Conservation (phyloP, 53 echinoderm and acorn worm genomes). For the Zoroaster sp. region DNA sequence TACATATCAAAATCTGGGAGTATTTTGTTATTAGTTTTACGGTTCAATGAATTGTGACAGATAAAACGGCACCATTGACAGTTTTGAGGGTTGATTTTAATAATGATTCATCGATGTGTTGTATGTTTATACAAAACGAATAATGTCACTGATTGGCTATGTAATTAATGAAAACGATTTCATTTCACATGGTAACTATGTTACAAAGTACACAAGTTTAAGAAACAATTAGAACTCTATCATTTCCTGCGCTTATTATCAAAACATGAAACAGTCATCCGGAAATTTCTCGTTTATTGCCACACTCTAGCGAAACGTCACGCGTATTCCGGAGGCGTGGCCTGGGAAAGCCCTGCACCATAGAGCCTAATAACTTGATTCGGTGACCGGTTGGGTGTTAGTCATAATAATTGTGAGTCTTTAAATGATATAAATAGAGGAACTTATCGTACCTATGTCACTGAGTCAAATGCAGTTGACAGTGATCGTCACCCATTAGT, state of each 20-base stretch:
- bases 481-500: background rate
- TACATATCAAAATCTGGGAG: too few species aligned
- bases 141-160: too few species aligned
- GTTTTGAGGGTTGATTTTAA: too few species aligned
- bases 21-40: background rate
- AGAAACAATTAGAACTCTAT: background rate
- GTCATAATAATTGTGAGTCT: background rate
- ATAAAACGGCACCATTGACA: background rate
- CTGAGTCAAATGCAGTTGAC: too few species aligned
- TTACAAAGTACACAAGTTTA: background rate
- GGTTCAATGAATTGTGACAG: background rate
- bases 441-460: too few species aligned
- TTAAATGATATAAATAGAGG: background rate
- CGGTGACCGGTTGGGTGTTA: conserved; percentile 41
- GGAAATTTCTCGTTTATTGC: background rate
- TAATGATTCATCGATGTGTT: too few species aligned
- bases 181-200: background rate
- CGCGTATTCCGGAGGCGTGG: conserved; percentile 27
- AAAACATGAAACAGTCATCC: conserved; percentile 33
- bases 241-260: background rate
- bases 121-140: too few species aligned
- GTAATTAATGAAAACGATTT: background rate
- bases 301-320: background rate
- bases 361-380: background rate
- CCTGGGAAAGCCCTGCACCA: conserved; percentile 28